A percentile compares a stretch with the other conserved stretches of the same genome.
Conservation (phyloP, 2,888 invertebrate genomes). For the Chrysolina oricalcia region DNA sequence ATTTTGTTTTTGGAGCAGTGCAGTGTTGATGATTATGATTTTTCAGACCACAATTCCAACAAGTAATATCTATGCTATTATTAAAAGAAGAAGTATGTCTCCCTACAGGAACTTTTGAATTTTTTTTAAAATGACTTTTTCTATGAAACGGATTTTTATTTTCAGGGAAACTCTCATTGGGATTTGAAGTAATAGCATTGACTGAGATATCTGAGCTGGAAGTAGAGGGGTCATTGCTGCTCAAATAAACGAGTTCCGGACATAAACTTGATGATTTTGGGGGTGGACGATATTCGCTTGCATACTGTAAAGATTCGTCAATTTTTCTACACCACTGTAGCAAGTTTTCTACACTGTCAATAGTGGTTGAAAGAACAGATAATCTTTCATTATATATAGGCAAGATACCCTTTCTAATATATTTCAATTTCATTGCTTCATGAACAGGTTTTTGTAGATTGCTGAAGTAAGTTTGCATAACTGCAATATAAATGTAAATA, state of each 20-base stretch:
- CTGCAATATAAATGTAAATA: constrained; percentile 8
- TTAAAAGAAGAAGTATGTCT: neutral
- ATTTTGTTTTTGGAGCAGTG: constrained; percentile 28
- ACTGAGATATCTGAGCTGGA: constrained; percentile 8
- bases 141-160: neutral
- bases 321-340: constrained; percentile 25
- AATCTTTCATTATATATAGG: too few relatives aligned
- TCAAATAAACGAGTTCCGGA: constrained; percentile 24
- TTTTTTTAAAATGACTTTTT: neutral
- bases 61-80: neutral
- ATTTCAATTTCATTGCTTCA: constrained; percentile 17
- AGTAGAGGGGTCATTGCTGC: constrained; percentile 23
- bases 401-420: constrained; percentile 21
- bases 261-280: constrained; percentile 26
- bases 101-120: neutral
- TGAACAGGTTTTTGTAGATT: constrained; percentile 8
- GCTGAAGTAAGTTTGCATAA: too few relatives aligned
- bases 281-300: constrained; percentile 21
- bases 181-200: neutral
- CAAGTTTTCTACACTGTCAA: too few relatives aligned
- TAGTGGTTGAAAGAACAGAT: too few relatives aligned
- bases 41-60: constrained; percentile 25
- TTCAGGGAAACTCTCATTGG: neutral
- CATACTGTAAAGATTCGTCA: constrained; percentile 16
- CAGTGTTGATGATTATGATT: constrained; percentile 30